These are phyloP conservation scores for Cynaeus angustus DNA, from an alignment of 2,888 invertebrate genomes.

Conservation along the genomic window DNA sequence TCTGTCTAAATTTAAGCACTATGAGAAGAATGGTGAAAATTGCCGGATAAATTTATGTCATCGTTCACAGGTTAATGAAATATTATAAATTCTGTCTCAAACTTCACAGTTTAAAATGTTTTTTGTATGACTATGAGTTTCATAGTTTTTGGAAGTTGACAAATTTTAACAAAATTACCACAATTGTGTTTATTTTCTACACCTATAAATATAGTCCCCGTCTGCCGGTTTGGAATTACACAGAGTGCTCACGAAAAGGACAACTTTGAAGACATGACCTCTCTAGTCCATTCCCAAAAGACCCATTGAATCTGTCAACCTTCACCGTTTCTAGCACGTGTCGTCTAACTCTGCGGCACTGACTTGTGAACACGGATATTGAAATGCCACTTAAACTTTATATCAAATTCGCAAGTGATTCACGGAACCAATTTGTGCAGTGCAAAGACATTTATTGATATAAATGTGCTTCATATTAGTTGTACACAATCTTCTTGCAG, in stretches of 20 bases:
- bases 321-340: conserved; percentile 64
- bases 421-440: conserved; percentile 61
- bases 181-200: too few relatives aligned
- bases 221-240: too few relatives aligned
- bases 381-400: conserved; percentile 68
- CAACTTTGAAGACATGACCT: conserved; percentile 28
- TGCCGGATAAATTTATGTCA: too few relatives aligned
- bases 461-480: conserved; percentile 60
- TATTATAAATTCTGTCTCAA: too few relatives aligned
- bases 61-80: too few relatives aligned
- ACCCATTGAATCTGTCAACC: conserved; percentile 65
- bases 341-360: conserved; percentile 61
- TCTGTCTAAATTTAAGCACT: too few relatives aligned
- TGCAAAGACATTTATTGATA: conserved; percentile 65
- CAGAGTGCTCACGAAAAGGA: conserved; percentile 16
- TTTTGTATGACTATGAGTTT: too few relatives aligned
- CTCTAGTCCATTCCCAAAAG: conserved; percentile 56
- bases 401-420: conserved; percentile 67
- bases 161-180: too few relatives aligned
- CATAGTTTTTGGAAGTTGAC: too few relatives aligned
- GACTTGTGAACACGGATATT: conserved; percentile 67
- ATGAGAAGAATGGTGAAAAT: too few relatives aligned
- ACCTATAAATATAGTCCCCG: too few relatives aligned
- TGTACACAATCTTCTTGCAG: conserved; percentile 44
- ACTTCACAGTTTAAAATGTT: too few relatives aligned